Conservation (phyloP, 2,113 vertebrate species). For the Myotis yumanensis region DNA sequence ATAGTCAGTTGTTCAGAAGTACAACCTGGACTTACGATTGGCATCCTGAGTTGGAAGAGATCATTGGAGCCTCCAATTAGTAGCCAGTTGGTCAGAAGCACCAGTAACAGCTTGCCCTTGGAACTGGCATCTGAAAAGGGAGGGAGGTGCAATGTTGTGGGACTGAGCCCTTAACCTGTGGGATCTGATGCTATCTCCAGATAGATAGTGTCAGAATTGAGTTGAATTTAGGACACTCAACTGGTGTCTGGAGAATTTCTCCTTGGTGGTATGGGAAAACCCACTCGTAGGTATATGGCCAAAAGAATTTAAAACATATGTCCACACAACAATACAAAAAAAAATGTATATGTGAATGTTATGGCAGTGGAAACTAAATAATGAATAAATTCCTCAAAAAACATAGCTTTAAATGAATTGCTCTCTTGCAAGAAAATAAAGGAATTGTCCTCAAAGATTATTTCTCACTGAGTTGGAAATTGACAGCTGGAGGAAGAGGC, state of each 20-base stretch:
- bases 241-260: not conserved
- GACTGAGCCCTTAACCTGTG: not conserved
- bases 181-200: not conserved
- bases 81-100: not conserved
- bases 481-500: not conserved
- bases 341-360: not conserved
- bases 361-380: not conserved
- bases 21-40: not conserved
- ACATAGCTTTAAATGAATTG: not conserved
- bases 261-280: not conserved
- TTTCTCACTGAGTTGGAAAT: not conserved
- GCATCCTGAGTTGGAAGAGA: not conserved
- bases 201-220: not conserved
- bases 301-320: not conserved
- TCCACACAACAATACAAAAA: not conserved
- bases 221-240: not conserved
- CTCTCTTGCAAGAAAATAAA: constrained; percentile 11
- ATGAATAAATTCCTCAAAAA: not conserved
- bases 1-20: not conserved
- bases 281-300: not conserved
- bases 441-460: not conserved
- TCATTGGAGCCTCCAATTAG: not conserved
- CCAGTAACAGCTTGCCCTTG: not conserved
- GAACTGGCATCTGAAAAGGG: not conserved
- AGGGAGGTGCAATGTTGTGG: not conserved